These are phyloP conservation scores for Arnoldichthys spilopterus DNA, from an alignment of 2,797 vertebrate species.

Conservation along the genomic window DNA sequence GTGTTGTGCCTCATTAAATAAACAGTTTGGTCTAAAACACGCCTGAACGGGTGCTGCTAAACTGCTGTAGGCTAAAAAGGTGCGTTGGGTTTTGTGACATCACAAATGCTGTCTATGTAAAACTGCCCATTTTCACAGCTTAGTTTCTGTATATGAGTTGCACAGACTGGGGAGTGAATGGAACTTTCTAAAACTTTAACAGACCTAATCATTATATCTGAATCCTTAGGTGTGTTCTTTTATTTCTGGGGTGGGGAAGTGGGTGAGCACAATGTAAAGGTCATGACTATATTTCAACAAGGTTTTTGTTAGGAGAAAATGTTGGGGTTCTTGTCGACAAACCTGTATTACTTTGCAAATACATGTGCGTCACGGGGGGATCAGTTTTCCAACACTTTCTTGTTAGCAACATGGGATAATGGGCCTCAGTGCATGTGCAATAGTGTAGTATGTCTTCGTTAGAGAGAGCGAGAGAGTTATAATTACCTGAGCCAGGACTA, in stretches of 20 bases:
- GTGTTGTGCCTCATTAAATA: background rate
- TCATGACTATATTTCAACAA: background rate
- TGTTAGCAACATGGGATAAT: background rate
- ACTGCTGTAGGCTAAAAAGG: no score
- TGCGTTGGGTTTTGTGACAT: no score
- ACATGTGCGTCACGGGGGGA: background rate
- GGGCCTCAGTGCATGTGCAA: background rate
- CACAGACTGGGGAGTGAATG: no score
- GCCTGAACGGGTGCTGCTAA: no score
- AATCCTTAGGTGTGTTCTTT: no score
- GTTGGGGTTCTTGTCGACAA: no score
- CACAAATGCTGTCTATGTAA: no score
- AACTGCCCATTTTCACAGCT: no score
- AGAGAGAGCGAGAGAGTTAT: background rate
- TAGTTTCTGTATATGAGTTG: no score
- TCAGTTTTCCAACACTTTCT: background rate
- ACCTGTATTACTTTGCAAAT: background rate
- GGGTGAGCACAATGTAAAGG: background rate
- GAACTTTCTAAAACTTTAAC: no score
- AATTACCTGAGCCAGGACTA: background rate
- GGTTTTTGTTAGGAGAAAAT: background rate
- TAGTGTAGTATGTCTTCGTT: background rate
- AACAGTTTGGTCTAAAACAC: no score
- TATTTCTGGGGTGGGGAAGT: background rate
- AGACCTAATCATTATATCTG: no score